A percentile compares a stretch with the other conserved stretches of the same genome.
phyloP scores from a whole-genome alignment of 2,888 invertebrate genomes.

The Pyrocoelia pectoralis region DNA sequence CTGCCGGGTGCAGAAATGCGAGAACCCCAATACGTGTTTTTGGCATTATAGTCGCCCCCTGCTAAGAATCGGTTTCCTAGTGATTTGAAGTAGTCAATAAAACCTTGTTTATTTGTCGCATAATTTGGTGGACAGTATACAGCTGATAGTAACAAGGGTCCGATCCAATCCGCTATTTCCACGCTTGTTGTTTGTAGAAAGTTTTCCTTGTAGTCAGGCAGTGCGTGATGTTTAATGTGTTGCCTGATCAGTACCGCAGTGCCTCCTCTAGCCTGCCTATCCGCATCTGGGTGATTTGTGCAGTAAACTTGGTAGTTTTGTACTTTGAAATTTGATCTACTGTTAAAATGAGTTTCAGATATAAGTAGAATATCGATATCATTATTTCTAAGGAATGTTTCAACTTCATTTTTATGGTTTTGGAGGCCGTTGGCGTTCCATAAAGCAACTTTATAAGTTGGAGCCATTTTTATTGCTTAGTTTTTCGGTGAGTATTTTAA shows the following conservation, averaged over 20 bases:
- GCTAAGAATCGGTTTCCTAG: neutral
- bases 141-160: neutral
- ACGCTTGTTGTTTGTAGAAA: constrained; percentile 1
- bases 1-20: neutral
- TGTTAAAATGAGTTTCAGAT: constrained; percentile 2
- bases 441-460: neutral
- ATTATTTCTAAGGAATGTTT: neutral
- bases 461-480: constrained; percentile 1
- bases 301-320: neutral
- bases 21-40: no score
- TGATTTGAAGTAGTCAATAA: no score
- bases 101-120: constrained; percentile 2
- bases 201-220: neutral
- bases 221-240: neutral
- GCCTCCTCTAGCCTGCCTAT: neutral
- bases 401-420: constrained; percentile 6
- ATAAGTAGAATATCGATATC: neutral
- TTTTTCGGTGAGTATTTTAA: constrained; percentile 4
- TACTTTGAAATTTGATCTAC: constrained; percentile 5
- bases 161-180: neutral
- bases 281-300: constrained; percentile 10
- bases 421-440: constrained; percentile 3
- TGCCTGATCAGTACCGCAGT: no score
- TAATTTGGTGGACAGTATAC: constrained; percentile 4
- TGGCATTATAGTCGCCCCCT: no score